Conservation (phyloP, 2,888 invertebrate species). For the Mamestra brassicae region DNA sequence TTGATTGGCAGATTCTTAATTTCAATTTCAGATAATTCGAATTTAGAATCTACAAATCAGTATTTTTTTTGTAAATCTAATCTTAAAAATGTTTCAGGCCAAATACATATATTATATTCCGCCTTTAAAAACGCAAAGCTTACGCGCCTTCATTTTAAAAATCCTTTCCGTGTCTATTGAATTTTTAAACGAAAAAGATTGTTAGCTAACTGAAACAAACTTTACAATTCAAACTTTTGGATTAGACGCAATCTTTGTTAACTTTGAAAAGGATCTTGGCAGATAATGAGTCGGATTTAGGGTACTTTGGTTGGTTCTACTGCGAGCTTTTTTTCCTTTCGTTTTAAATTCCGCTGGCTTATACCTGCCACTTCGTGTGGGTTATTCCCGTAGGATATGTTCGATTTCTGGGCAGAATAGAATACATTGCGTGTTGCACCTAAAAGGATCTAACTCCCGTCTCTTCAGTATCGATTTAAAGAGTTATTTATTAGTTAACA, state of each 20-base stretch:
- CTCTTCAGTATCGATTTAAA: conserved; percentile 24
- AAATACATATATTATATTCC: conserved; percentile 3
- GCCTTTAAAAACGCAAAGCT: conserved; percentile 7
- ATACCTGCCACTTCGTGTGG: conserved; percentile 35
- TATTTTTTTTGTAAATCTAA: too few relatives aligned
- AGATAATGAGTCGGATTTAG: conserved; percentile 50
- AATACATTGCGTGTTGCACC: conserved; percentile 37
- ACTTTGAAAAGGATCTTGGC: conserved; percentile 66
- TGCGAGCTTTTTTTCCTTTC: conserved; percentile 23
- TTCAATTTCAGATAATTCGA: neutral
- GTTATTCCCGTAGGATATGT: conserved; percentile 41
- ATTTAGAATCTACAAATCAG: too few relatives aligned
- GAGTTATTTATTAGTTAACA: conserved; percentile 38
- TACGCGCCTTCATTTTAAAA: conserved; percentile 31
- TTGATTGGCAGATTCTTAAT: neutral
- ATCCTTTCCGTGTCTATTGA: conserved; percentile 54
- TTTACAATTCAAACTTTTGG: conserved; percentile 71
- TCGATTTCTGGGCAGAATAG: conserved; percentile 39
- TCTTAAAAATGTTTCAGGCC: neutral
- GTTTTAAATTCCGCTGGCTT: conserved; percentile 44
- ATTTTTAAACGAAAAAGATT: conserved; percentile 64
- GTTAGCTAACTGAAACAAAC: conserved; percentile 62
- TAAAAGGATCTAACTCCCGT: conserved; percentile 40
- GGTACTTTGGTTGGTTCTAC: conserved; percentile 4
- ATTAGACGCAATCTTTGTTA: conserved; percentile 69